Conservation (phyloP, 2,113 vertebrate genomes). For the Xiphophorus couchianus region DNA sequence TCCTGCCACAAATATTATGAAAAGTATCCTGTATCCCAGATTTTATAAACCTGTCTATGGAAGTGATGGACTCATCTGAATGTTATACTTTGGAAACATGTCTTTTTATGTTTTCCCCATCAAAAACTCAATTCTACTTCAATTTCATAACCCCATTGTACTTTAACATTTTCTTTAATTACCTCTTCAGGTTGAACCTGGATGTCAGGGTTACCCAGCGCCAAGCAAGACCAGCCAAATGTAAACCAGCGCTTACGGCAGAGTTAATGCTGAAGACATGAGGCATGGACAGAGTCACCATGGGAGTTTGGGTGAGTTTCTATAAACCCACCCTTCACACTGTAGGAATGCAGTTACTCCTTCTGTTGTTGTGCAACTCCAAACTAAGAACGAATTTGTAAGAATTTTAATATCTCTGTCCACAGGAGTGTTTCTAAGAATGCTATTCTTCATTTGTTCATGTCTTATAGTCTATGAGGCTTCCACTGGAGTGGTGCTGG, state of each 20-base stretch:
- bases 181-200: slow-evolving; percentile 4
- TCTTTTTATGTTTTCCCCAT: not conserved
- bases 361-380: not conserved
- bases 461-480: slow-evolving; percentile 56
- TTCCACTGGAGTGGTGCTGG: slow-evolving; percentile 77
- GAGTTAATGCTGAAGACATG: slow-evolving; percentile 58
- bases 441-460: not conserved
- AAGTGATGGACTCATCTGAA: not conserved
- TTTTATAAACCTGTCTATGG: not conserved
- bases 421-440: not conserved
- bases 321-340: not conserved
- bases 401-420: not conserved
- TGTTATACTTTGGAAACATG: no score
- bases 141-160: not conserved
- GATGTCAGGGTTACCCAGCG: not conserved
- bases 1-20: not conserved
- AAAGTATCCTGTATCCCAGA: not conserved
- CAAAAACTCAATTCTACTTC: not conserved
- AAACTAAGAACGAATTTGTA: not conserved
- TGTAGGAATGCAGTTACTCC: not conserved
- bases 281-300: slow-evolving; percentile 9
- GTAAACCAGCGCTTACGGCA: slow-evolving; percentile 9
- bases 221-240: slow-evolving; percentile 9
- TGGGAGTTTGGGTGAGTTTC: slow-evolving; percentile 54
- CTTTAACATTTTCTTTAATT: not conserved